Evolutionary conservation across 1,140 invertebrate genomes (phyloP), one percentile per base, ranked within the genome.

Genomic region (Dinothrombium tinctorium): DNA sequence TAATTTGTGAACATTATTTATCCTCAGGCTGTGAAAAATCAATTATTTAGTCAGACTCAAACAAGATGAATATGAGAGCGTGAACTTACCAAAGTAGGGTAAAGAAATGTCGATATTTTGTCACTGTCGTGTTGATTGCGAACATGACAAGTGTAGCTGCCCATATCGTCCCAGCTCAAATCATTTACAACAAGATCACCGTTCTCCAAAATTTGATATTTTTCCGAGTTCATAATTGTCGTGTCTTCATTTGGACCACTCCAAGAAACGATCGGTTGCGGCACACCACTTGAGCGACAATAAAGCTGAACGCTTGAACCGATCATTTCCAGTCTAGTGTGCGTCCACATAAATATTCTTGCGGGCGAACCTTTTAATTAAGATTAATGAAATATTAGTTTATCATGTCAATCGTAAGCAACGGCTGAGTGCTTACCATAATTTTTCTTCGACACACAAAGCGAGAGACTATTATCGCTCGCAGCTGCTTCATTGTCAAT

Each of bases 161-260:
- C 78, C 76, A 83, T 81, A 52, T 82, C 74, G 9, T 61, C 56
- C 74, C 75, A 84, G 14, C 58, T 60, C 11, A 82, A 54, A 23
- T 66, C 61, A 4, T 59, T 57, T 42, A 86, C 76, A 3, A 74
- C 48, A 3, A 86, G 59, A 50, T 76, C 72, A 1, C 80, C 80
- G 49, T 68, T 71, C 12, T 65, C 59, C 40, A 74, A 59, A 3
- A 75, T 52, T 68, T 73, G 50, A 33, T 48, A 48, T 37, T 40
- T 46, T 46, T 28, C 6, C 29, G 41, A 38, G 35, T 43, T 40
- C 25, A 43, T 43, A 35, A 43, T 7, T 24, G 61, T 46, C 37
- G 65, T 59, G n/a, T n/a, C n/a, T 11, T 64, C 61, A n/a, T 66
- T 57, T 15, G 64, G 60, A 47, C 70, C 64, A 21, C 67, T 51